A percentile compares a stretch with the other conserved stretches of the same genome.
Conservation (phyloP, 2,113 vertebrate species). For the Serilophus lunatus region DNA sequence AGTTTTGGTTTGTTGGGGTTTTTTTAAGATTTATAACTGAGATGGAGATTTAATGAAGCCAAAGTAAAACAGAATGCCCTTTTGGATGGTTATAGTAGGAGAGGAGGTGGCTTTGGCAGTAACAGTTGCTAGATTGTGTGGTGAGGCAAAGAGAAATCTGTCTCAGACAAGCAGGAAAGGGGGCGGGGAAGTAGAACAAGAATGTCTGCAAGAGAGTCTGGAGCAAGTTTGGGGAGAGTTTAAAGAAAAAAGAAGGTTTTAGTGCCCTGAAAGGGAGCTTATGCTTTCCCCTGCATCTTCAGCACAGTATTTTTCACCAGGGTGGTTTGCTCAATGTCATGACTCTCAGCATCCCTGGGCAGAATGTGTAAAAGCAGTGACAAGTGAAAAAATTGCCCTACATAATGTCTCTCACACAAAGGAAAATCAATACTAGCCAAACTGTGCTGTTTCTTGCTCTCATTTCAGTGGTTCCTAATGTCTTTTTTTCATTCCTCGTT, state of each 20-base stretch:
- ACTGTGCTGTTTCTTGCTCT: neutral
- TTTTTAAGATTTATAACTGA: neutral
- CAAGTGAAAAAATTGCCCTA: constrained; percentile 51
- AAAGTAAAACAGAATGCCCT: neutral
- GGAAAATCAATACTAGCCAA: neutral
- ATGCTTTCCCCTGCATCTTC: neutral
- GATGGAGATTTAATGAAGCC: neutral
- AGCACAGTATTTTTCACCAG: neutral
- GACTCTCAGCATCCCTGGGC: neutral
- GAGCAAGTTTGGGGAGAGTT: neutral
- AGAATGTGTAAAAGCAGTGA: neutral
- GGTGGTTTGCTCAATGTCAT: neutral
- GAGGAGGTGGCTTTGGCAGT: constrained; percentile 35
- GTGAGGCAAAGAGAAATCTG: constrained; percentile 34
- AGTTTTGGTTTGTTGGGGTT: rapidly evolving
- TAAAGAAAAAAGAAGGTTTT: neutral
- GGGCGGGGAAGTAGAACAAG: neutral
- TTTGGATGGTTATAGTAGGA: constrained; percentile 19
- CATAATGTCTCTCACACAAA: neutral
- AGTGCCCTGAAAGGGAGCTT: neutral
- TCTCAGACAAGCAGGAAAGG: constrained; percentile 29
- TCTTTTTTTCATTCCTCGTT: neutral
- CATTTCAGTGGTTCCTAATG: neutral
- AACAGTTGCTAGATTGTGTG: constrained; percentile 59
- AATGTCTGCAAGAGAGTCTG: constrained; percentile 15